Evolutionary conservation across 2,888 invertebrate genomes (phyloP), one percentile per base, ranked within the genome.

Genomic region (Clepsis dumicolana): DNA sequence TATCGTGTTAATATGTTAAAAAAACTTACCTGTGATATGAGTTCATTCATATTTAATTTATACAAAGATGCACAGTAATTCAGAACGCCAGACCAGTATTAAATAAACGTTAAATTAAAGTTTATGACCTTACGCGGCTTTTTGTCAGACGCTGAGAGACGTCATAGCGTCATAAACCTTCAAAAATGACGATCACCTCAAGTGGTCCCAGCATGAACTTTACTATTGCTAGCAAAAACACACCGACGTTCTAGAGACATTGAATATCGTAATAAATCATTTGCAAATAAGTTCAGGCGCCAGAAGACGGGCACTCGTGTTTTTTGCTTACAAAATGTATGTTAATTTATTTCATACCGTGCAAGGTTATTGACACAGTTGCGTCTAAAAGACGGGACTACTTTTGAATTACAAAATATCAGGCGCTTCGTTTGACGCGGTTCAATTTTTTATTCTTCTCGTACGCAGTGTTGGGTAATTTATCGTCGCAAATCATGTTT

Each of bases 311-410:
- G 71, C 74, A 64, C 64, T 64, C 67, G 68, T 73, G 74, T 83
- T 88, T 90, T 89, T 88, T 87, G 80, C 82, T 79, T 72, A 74
- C 76, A 81, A 72, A 81, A 84, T 82, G 80, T 88, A 90, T 91
- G 90, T 80, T 84, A 91, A 91, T 90, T 79, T 86, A 86, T 86
- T 85, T 85, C 76, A 75, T 78, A 82, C 77, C 76, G 78, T 79
- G 83, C 92, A 90, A 92, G 90, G 91, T 91, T 90, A 90, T 89
- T 91, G 90, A 89, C 90, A 90, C 82, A 89, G 79, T 86, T 88
- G 84, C 80, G 82, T 84, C 81, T 82, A 80, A 84, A 84, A 83
- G 82, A 83, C 80, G 81, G 79, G 79, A 82, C 82, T 83, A 77
- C 75, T 84, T 82, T 82, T 79, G 76, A 84, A 85, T 91, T 88